Base-by-base conservation (phyloP, 2,888 invertebrate species). In the Diplolepis rosae region DNA sequence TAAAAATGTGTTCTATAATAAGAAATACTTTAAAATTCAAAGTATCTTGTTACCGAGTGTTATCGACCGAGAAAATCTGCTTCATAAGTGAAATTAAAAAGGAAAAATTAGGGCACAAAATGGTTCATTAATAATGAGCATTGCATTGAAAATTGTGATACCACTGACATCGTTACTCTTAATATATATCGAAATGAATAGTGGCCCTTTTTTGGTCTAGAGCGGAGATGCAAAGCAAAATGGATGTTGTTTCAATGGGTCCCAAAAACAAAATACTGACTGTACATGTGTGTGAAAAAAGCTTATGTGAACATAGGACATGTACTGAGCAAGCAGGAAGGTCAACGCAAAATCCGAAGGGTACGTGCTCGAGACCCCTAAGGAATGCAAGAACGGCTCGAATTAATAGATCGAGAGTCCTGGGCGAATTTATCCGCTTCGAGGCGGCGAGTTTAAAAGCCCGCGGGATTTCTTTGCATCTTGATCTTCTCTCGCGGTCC, bases 391-490 rank as follows among this genome's bases (percentile, higher is more conserved):
- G 80, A 80, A 79, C 84, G 85, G 84, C 83, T 85, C 86, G 86
- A 86, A 86, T 86, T 86, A 86, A 86, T 86, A 86, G 86, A 86
- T 86, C 86, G 85, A 80, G 84, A 82, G 85, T 83, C 84, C 85
- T 83, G 84, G 85, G 84, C 85, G 86, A 86, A 86, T 86, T 86
- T 85, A 86, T 86, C 83, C 84, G 85, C 86, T 84, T 83, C 84
- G 85, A 77, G 84, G 83, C 84, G 84, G 84, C 84, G 79, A 84
- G 82, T 81, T 84, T 85, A 82, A 84, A 84, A 83, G 84, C 83
- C 79, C 82, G 82, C 84, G 83, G 84, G 81, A 79, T 83, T 83
- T 77, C 84, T 84, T 84, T 84, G 83, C 84, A 84, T 84, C 84
- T 84, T 82, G 83, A 84, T 84, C 81, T 82, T 78, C 68, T 72